phyloP scores from a whole-genome alignment of 1,140 invertebrate species.

The Halyomorpha halys region DNA sequence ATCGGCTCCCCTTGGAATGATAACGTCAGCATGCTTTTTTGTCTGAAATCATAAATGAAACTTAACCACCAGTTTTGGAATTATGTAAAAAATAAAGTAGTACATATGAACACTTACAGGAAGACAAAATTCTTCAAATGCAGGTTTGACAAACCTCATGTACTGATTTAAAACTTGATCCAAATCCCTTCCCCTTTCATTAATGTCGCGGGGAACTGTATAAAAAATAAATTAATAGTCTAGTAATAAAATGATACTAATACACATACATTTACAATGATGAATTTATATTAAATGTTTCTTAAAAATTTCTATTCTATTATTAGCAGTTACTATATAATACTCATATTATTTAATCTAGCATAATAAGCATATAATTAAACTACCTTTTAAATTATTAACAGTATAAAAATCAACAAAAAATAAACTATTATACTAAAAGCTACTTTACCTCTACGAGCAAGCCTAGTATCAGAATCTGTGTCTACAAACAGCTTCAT shows the following conservation, averaged over 20 bases:
- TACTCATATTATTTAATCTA: no score
- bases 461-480: conserved; percentile 92
- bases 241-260: no score
- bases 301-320: no score
- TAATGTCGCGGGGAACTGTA: conserved; percentile 85
- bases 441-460: conserved; percentile 66
- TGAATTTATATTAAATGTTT: no score
- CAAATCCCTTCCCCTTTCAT: conserved; percentile 84
- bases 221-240: conserved; percentile 27
- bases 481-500: conserved; percentile 99
- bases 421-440: no score
- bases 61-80: not conserved
- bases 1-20: conserved; percentile 93
- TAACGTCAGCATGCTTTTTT: conserved; percentile 99
- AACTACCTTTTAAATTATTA: no score
- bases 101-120: conserved; percentile 57
- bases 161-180: conserved; percentile 94
- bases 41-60: conserved; percentile 54
- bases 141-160: conserved; percentile 94
- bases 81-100: not conserved
- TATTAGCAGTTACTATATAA: no score
- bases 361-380: no score
- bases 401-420: no score
- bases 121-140: conserved; percentile 98
- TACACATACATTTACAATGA: no score